Conservation (phyloP, 2,113 vertebrate genomes). For the Alexandromys fortis region DNA sequence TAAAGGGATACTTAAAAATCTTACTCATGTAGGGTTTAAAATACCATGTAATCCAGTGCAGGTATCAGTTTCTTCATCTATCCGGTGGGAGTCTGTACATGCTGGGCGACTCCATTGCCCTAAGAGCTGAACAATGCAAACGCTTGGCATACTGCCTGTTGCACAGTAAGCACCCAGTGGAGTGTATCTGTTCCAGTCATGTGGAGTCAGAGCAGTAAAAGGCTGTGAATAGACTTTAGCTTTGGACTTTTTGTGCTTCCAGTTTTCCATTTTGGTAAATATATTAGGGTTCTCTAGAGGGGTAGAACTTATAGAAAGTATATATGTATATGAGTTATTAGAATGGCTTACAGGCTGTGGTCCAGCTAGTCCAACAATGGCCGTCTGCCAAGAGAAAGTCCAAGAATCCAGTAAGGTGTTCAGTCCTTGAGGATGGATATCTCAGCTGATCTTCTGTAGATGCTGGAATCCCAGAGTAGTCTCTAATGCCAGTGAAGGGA, state of each 20-base stretch:
- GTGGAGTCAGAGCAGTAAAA: not conserved
- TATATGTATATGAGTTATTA: not conserved
- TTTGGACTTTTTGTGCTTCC: not conserved
- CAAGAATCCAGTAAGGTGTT: not conserved
- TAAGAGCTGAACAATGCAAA: not conserved
- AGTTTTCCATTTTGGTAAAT: constrained; percentile 2
- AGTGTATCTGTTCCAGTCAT: not conserved
- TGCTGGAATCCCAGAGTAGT: not conserved
- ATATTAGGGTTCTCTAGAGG: not conserved
- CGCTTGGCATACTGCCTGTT: not conserved
- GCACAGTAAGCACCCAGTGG: not conserved
- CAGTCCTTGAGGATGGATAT: not conserved
- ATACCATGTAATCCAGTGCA: constrained; percentile 10
- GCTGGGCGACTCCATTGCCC: not conserved
- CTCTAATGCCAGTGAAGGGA: not conserved
- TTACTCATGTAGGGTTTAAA: not conserved
- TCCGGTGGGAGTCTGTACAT: not conserved
- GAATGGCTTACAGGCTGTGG: not conserved
- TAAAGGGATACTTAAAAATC: not conserved
- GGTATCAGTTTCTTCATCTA: not conserved
- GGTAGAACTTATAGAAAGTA: not conserved
- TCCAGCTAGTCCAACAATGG: not conserved
- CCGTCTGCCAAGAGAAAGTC: not conserved
- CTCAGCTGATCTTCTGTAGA: not conserved
- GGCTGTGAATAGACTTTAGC: not conserved